phyloP scores from a whole-genome alignment of 2,888 invertebrate genomes.

The Ophion slaviceki region DNA sequence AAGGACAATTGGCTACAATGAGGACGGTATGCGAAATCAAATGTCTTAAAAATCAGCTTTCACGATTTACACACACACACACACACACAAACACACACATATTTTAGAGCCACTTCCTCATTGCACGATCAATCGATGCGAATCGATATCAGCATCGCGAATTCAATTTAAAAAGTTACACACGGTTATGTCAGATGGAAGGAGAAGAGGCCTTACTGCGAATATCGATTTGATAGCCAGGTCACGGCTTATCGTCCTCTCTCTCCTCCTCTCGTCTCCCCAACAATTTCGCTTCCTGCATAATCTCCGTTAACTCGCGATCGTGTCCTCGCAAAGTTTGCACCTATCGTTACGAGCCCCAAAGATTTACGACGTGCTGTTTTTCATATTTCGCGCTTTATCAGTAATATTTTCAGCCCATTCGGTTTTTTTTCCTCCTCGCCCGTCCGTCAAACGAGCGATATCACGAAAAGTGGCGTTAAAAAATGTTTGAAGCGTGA shows the following conservation, averaged over 20 bases:
- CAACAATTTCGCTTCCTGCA: not conserved
- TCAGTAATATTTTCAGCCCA: not conserved
- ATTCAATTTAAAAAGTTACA: conserved; percentile 24
- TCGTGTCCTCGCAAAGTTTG: conserved; percentile 1
- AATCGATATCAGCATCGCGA: conserved; percentile 37
- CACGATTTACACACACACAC: too few relatives aligned
- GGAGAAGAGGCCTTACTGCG: conserved; percentile 39
- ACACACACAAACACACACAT: too few relatives aligned
- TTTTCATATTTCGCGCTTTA: not conserved
- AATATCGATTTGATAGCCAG: conserved; percentile 63
- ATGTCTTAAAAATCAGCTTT: too few relatives aligned
- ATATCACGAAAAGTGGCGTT: too few relatives aligned
- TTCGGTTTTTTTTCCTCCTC: too few relatives aligned
- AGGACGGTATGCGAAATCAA: too few relatives aligned
- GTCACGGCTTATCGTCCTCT: conserved; percentile 43
- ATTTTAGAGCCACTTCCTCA: too few relatives aligned
- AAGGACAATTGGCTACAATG: too few relatives aligned
- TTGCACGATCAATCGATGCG: conserved; percentile 6
- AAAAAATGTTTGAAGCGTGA: not conserved
- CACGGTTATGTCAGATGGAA: conserved; percentile 13
- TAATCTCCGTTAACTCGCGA: not conserved
- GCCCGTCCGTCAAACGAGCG: too few relatives aligned
- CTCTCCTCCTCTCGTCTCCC: conserved; percentile 13
- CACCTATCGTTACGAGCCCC: conserved; percentile 13
- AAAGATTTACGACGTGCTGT: conserved; percentile 27